phyloP scores from a whole-genome alignment of 2,113 vertebrate species.

The Hirundichthys speculiger region DNA sequence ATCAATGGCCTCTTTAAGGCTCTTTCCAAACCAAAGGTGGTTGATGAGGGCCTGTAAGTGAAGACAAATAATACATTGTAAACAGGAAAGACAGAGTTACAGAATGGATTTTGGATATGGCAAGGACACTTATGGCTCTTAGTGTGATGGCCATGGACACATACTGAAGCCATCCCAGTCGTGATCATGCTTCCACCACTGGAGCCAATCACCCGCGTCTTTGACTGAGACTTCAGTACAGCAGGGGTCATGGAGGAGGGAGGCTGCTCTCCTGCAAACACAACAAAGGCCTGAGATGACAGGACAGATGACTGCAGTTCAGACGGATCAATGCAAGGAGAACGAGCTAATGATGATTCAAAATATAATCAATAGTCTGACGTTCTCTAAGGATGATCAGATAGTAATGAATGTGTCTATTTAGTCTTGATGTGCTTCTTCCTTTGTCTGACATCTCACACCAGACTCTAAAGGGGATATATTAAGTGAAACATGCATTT shows the following conservation, averaged over 20 bases:
- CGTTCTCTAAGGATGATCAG: not conserved
- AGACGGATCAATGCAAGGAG: too few relatives aligned
- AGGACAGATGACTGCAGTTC: conserved; percentile 9
- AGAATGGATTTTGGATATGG: conserved; percentile 4
- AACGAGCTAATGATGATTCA: too few relatives aligned
- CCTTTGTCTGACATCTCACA: too few relatives aligned
- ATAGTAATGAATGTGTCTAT: conserved; percentile 9
- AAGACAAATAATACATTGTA: conserved; percentile 2
- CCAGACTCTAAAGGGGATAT: not conserved
- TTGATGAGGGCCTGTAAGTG: conserved; percentile 79
- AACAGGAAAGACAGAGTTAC: conserved; percentile 11
- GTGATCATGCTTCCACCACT: conserved; percentile 83
- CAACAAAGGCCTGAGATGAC: conserved; percentile 42
- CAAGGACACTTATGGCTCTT: conserved; percentile 34
- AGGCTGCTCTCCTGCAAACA: conserved; percentile 83
- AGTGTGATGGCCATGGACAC: conserved; percentile 42
- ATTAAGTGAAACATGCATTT: too few relatives aligned
- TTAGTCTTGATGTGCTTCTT: conserved; percentile 3
- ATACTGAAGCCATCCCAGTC: conserved; percentile 82
- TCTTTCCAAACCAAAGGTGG: conserved; percentile 83
- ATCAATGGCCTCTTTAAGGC: conserved; percentile 77
- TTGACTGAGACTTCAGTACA: conserved; percentile 80
- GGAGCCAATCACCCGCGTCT: conserved; percentile 85
- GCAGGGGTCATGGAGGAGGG: conserved; percentile 88
- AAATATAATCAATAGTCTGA: conserved; percentile 14